Conservation (phyloP, 1,140 invertebrate genomes). For the Schmidtea mediterranea region DNA sequence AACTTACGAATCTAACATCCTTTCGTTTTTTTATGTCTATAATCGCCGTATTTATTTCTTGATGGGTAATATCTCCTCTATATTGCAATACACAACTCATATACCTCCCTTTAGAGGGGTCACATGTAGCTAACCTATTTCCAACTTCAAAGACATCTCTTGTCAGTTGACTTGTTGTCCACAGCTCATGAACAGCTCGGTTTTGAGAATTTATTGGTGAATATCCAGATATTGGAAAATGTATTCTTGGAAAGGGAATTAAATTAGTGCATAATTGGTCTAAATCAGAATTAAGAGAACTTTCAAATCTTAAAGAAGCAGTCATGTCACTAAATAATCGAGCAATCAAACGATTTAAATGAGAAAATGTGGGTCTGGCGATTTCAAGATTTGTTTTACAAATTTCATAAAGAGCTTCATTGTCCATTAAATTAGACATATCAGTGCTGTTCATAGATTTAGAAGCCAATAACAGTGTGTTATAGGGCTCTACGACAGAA, state of each 20-base stretch:
- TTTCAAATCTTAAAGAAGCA: not conserved
- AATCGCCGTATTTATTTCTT: constrained; percentile 53
- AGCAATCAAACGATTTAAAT: constrained; percentile 35
- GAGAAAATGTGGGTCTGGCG: constrained; percentile 21
- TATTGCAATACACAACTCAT: constrained; percentile 38
- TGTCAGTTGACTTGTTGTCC: constrained; percentile 31
- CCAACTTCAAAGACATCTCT: constrained; percentile 61
- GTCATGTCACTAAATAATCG: not conserved
- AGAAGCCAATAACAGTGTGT: constrained; percentile 13
- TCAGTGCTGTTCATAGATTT: constrained; percentile 21
- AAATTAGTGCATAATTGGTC: constrained; percentile 1
- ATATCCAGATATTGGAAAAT: constrained; percentile 16
- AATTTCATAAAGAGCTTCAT: constrained; percentile 19
- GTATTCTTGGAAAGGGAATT: constrained; percentile 3
- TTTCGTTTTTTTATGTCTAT: constrained; percentile 34
- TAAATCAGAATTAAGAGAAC: constrained; percentile 1
- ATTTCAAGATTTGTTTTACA: constrained; percentile 13
- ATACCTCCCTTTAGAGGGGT: constrained; percentile 59
- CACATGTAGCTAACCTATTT: constrained; percentile 71
- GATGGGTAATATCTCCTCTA: constrained; percentile 27
- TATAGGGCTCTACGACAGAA: constrained; percentile 22
- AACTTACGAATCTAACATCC: constrained; percentile 10
- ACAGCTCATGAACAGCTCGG: constrained; percentile 7
- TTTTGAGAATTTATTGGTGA: constrained; percentile 22
- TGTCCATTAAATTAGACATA: constrained; percentile 21